Evolutionary conservation across 1,140 invertebrate species (phyloP), one percentile per base, ranked within the genome.

Genomic region (Geopemphigus sp.): DNA sequence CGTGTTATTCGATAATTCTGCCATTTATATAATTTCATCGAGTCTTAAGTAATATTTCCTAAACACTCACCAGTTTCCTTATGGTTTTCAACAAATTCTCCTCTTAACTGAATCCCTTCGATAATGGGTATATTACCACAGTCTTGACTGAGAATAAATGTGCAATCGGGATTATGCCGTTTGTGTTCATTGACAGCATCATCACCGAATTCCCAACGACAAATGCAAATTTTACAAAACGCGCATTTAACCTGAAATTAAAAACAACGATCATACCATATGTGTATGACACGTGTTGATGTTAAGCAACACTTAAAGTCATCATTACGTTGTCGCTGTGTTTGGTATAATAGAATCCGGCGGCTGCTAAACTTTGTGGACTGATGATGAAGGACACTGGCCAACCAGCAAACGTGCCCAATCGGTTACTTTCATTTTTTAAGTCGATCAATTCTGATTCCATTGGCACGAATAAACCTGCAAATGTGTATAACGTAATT

Each of bases 271-370:
- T 12, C 5, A 50, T 12, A n/a, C n/a, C n/a, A n/a, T n/a, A n/a
- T n/a, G n/a, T n/a, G n/a, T n/a, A n/a, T n/a, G n/a, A n/a, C n/a
- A n/a, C n/a, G n/a, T n/a, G n/a, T n/a, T n/a, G n/a, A n/a, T n/a
- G n/a, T n/a, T n/a, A 50, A 12, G 14, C 14, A 50, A 50, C 11
- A 50, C 12, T 50, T 8, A 39, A 57, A 39, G 29, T 54, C 50
- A 19, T 80, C 24, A 24, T 80, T 5, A 93, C 92, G 83, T 91
- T 90, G 17, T 89, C 85, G 50, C 86, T 89, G 81, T 86, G 85
- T 22, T 91, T 91, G 1, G 89, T 91, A 66, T 91, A 94, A 84
- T 90, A 95, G 86, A 96, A 95, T 15, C 94, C 94, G 59, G 92
- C 93, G 84, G 90, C 90, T 4, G 93, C 93, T 82, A 96, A 88